Conservation (phyloP, 2,113 vertebrate species). For the Serilophus lunatus region DNA sequence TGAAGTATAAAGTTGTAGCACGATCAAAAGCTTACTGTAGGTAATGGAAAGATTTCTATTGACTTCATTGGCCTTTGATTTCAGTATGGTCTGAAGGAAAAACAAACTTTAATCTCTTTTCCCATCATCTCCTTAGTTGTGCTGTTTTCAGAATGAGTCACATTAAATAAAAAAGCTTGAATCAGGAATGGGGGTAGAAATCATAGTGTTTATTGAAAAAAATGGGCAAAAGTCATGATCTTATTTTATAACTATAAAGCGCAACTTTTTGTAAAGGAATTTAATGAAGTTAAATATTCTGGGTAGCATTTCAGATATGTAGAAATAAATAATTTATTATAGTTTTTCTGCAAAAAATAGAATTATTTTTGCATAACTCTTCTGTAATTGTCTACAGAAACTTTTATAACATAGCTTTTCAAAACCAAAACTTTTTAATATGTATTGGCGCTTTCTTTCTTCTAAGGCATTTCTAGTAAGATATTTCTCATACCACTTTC, state of each 20-base stretch:
- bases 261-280: neutral
- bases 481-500: neutral
- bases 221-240: neutral
- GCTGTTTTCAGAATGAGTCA: neutral
- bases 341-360: neutral
- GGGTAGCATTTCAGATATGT: neutral
- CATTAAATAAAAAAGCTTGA: neutral
- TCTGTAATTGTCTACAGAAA: neutral
- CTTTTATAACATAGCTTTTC: neutral
- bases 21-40: constrained; percentile 9
- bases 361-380: neutral
- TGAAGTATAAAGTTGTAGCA: neutral
- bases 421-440: neutral
- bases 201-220: neutral
- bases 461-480: neutral
- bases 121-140: neutral
- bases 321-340: neutral
- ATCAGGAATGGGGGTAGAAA: neutral
- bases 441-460: neutral
- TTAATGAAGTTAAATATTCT: neutral
- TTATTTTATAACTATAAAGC: neutral
- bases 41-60: neutral
- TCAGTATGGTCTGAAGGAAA: neutral
- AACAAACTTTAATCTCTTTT: neutral
- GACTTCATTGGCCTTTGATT: neutral